Evolutionary conservation across 2,888 invertebrate genomes (phyloP), one percentile per base, ranked within the genome.

Genomic region (Smittia aterrima): DNA sequence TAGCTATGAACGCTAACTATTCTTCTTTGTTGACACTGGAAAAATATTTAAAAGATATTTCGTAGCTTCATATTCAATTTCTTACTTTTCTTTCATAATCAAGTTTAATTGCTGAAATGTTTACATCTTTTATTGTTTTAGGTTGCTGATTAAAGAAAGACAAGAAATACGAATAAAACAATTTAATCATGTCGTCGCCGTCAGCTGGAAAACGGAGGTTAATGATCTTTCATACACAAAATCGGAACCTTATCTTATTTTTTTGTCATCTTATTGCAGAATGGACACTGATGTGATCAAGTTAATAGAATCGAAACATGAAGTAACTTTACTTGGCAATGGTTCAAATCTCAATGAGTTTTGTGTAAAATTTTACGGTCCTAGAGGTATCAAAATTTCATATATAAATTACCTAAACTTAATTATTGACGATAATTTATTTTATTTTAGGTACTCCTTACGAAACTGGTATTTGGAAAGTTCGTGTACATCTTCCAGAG

Each of bases 391-490:
- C n/a, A n/a, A n/a, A n/a, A n/a, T n/a, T n/a, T n/a, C n/a, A 24
- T 25, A 3, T 41, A 25, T 53, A 27, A 53, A 1, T 32, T 38
- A 6, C 6, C 16, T 16, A 24, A 24, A 64, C 22, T 64, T n/a
- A n/a, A n/a, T n/a, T 9, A 2, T 11, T 20, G 22, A 24, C 11
- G 20, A 7, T 7, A 9, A 62, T 9, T 24, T 62, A 20, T 9
- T 16, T 22, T 40, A 38, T 40, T 58, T 6, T 24, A 79, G 66
- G 79, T 87, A 87, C 88, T 53, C 86, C 87, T 1, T 89, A 89
- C 80, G 88, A 88, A 79, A 87, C 87, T 75, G 88, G 88, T 20
- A 85, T 88, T 66, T 89, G 88, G 88, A 86, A 87, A 79, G 87
- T 88, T 7, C 81, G 88, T 74, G 88, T 88, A 32, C 88, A 88